Base-by-base conservation (phyloP, 2,113 vertebrate genomes). In the Thunnus thynnus region DNA sequence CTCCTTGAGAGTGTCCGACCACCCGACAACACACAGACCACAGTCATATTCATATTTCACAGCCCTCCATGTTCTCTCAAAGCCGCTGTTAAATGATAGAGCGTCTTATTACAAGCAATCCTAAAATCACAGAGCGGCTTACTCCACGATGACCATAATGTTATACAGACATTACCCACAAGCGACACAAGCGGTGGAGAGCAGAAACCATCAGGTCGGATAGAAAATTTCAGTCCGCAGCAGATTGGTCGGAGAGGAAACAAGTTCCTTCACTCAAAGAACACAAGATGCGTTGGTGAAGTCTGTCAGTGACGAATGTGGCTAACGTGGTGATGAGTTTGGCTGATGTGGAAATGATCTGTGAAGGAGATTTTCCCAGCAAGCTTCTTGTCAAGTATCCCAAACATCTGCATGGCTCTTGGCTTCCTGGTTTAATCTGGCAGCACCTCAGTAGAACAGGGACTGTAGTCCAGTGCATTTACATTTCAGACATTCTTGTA, bases 61-160 rank as follows among this genome's bases (percentile, higher is more conserved):
- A 55, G 81, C 61, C 22, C 72, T 54, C 20, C 56, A 6, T 65
- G 20, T 75, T 76, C 76, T 62, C 20, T 75, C 47, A 60, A 72
- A 86, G 69, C 82, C 56, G n/a, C 65, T 44, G 51, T 54, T 62
- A 81, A 80, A 87, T 80, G 56, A 89, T 75, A 82, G 71, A 82
- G 63, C 52, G n/a, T 85, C 70, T 84, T 57, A 68, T 85, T 76
- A 74, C 72, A 74, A 20, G 16, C 71, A 84, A 84, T 54, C 81
- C 78, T 72, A 66, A 85, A 89, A 89, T 86, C 82, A 83, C 76
- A 86, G 56, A 67, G 85, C 17, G 54, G 70, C 76, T 75, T 61
- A 12, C 46, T 82, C 76, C 68, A 44, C 61, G 18, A 47, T 27
- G 76, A 86, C 89, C 89, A 83, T 85, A 87, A 88, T 88, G 67